Percentiles rank a stretch among this genome's conserved stretches.
Conservation (phyloP, 1,140 invertebrate species). For the Chymomyza costata region DNA sequence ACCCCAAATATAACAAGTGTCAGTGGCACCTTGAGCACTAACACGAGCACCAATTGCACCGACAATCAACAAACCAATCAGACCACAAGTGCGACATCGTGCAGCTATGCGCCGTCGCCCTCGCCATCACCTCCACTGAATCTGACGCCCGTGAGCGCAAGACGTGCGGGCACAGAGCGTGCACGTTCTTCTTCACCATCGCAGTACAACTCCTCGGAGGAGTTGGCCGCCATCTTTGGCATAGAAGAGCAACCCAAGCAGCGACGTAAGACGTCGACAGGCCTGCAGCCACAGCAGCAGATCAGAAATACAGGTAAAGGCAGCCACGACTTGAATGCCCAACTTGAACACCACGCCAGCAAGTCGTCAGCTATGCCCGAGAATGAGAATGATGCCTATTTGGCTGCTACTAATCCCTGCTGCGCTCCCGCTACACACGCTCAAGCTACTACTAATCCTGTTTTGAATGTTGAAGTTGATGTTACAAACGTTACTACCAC, state of each 20-base stretch:
- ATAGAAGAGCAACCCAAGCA: slow-evolving; percentile 57
- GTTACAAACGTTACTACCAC: slow-evolving; percentile 47
- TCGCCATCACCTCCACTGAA: slow-evolving; percentile 56
- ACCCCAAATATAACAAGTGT: slow-evolving; percentile 39
- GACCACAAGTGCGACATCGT: slow-evolving; percentile 19
- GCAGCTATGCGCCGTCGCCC: slow-evolving; percentile 12
- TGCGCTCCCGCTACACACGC: slow-evolving; percentile 35
- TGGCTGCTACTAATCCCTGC: slow-evolving; percentile 47
- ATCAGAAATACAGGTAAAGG: slow-evolving; percentile 58
- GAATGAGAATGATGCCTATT: slow-evolving; percentile 8
- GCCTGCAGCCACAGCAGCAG: slow-evolving; percentile 16
- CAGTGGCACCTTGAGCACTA: slow-evolving; percentile 17
- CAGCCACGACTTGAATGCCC: neutral
- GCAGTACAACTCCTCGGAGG: slow-evolving; percentile 80
- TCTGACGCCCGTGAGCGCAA: slow-evolving; percentile 48
- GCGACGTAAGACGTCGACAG: slow-evolving; percentile 12
- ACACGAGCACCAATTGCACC: slow-evolving; percentile 42
- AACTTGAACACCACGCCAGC: slow-evolving; percentile 21
- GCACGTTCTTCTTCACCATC: slow-evolving; percentile 68
- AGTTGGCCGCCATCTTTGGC: slow-evolving; percentile 79
- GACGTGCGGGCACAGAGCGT: slow-evolving; percentile 11
- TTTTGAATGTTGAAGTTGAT: slow-evolving; percentile 45
- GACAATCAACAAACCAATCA: slow-evolving; percentile 28
- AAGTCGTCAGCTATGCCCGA: slow-evolving; percentile 16
- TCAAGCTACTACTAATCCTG: slow-evolving; percentile 54